Evolutionary conservation across 2,797 vertebrate species (phyloP), one percentile per base, ranked within the genome.

Genomic region (Channa striata): DNA sequence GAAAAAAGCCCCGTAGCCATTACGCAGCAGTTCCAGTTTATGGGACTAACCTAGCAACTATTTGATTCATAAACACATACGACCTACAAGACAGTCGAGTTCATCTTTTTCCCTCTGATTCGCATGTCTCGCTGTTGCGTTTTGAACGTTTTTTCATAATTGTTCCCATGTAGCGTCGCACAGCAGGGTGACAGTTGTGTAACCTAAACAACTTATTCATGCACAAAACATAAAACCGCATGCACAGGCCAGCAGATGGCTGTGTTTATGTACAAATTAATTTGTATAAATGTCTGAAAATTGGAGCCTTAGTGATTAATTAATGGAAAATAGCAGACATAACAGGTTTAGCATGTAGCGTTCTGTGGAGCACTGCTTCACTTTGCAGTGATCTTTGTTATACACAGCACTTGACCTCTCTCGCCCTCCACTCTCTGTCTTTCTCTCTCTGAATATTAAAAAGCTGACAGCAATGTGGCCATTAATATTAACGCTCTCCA

Each of bases 401-500:
- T 68, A 71, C 59, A 65, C 68, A 67, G 72, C 61, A 63, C 74
- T 82, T 90, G 83, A 89, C 87, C 86, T 75, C 49, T 80, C 66
- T 72, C 42, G 23, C 68, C 78, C 75, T 76, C 78, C 57, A 60
- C 77, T 65, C 48, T 72, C 46, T 33, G 36, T 60, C 68, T 53
- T 61, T 80, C 75, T 49, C 54, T 74, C 52, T 71, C 59, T 62
- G 88, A 88, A 87, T 91, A 84, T 84, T 83, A 81, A 87, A 82
- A 73, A 65, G 69, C 83, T 83, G 76, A 83, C 82, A 83, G 79
- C 68, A 75, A 77, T 68, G 72, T 82, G 82, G 56, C 43, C 83
- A 88, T 88, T 83, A 90, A 90, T 89, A 90, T 91, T 91, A 83
- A 92, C 58, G 65, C 47, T 54, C 21, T 59, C 33, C 68, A 78